Conservation (phyloP, 2,888 invertebrate genomes). For the Chaetoderma sp. region DNA sequence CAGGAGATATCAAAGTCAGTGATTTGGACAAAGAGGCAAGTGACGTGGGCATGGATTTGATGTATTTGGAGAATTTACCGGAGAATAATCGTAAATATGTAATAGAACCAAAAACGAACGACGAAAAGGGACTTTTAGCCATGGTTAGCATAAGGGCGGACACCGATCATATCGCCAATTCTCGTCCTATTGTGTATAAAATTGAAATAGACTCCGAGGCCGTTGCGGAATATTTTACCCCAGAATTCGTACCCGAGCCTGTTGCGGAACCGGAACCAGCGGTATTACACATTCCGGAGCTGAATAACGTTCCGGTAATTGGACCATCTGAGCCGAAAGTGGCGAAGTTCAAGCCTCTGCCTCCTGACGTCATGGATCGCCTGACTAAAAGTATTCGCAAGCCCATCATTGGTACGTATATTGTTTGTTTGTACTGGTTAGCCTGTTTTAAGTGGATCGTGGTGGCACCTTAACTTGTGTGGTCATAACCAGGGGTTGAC, state of each 20-base stretch:
- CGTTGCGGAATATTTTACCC: constrained; percentile 53
- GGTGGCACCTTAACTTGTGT: too few relatives aligned
- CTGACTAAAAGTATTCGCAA: constrained; percentile 44
- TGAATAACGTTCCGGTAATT: constrained; percentile 40
- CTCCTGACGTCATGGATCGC: constrained; percentile 44
- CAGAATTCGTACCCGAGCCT: constrained; percentile 47
- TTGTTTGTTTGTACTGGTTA: too few relatives aligned
- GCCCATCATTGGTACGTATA: constrained; percentile 42
- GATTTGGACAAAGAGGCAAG: constrained; percentile 39
- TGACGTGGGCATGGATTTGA: constrained; percentile 47
- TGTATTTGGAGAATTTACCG: constrained; percentile 52
- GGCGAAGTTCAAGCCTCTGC: constrained; percentile 46
- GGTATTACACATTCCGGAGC: constrained; percentile 40
- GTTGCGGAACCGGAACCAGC: constrained; percentile 46
- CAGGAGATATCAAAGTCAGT: constrained; percentile 45
- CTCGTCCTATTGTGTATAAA: constrained; percentile 43
- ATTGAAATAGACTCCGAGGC: constrained; percentile 51
- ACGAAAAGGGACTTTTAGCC: constrained; percentile 46
- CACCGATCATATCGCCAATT: constrained; percentile 20
- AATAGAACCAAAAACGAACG: constrained; percentile 55
- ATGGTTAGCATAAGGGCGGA: constrained; percentile 46
- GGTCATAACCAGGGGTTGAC: too few relatives aligned
- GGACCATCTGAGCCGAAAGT: constrained; percentile 35
- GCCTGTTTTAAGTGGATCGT: too few relatives aligned
- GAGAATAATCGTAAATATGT: constrained; percentile 60